Base-by-base conservation (phyloP, 2,113 vertebrate genomes). In the Pachycephala philippinensis region DNA sequence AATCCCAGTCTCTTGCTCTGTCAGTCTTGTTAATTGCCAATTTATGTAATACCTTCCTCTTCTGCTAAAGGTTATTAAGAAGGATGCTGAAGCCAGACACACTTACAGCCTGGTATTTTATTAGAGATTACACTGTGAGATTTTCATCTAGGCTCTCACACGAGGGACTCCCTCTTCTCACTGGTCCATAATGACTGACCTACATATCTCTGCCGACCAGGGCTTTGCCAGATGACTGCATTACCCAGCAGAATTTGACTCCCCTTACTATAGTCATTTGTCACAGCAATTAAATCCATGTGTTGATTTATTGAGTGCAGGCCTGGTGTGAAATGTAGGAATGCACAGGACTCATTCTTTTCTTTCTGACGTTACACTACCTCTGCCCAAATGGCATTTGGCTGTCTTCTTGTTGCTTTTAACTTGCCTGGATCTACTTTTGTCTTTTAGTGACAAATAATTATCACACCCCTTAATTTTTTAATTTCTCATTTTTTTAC, bases 251-350 rank as follows among this genome's bases (percentile, higher is more conserved):
- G 81, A 94, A 82, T 84, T 84, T 84, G 9, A 84, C 74, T 95
- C 39, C 40, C 15, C 33, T 92, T 30, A 13, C 76, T 82, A 18
- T 53, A 79, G 71, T 90, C 35, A 90, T 96, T 96, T 92, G 65
- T 94, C 77, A 95, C 69, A 95, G 91, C 84, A 95, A 96, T 96
- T 96, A 95, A 96, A 91, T 40, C 52, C 64, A n/a, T 89, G 44
- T 87, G 91, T 72, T 81, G 89, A 93, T 94, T 94, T 95, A 94
- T 89, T 71, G 72, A 94, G 60, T 87, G 44, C 33, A 78, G 49
- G 20, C 12, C 12, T 82, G 37, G 49, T 78, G 33, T 82, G 78
- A 95, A 90, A 78, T 64, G 8, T 6, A 70, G 52, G 44, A 77
- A 52, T 49, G 35, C 76, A 66, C 22, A 44, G 35, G 57, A 94